Evolutionary conservation across 2,797 vertebrate genomes (phyloP), one percentile per base, ranked within the genome.

Genomic region (Scarus forsteni): DNA sequence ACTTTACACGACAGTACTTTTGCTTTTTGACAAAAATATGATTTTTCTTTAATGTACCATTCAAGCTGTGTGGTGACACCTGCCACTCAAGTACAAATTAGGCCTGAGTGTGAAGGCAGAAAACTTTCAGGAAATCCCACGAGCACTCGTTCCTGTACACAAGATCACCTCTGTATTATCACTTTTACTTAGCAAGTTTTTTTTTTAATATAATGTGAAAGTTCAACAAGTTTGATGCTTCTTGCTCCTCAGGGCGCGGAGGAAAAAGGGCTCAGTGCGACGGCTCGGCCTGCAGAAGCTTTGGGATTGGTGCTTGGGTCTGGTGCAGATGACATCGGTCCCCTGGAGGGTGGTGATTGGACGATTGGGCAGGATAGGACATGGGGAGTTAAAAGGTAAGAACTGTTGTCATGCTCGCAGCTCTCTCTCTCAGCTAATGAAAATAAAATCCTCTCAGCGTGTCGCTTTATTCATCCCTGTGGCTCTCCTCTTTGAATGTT

Each of bases 321-420:
- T 99, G 40, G 96, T 99, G 73, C 98, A 99, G 84, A 97, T 99
- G 97, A 99, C 98, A 77, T 99, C 98, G 8, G 89, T 99, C 77
- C 98, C 98, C 0, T 99, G 98, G 98, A 96, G 98, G 88, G 97
- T 99, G 70, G 98, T 99, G 69, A 98, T 99, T 88, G 98, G 98
- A 27, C 96, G 98, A 36, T 91, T 99, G 39, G 98, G 98, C 83
- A 96, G 98, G 89, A 97, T 99, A 91, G 98, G 98, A 50, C 98
- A 99, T 0, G 98, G 98, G 82, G 98, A 99, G 91, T 87, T 99
- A 73, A 98, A 97, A 95, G 98, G 98, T 99, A 87, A 90, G 27
- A 35, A n/a, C 5, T 5, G 13, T n/a, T 8, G 14, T 53, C n/a
- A 0, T 14, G 7, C 10, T 50, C 14, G n/a, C 27, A 2, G 10